Evolutionary conservation across 2,797 vertebrate species (phyloP), one percentile per base, ranked within the genome.

Genomic region (Mergus octosetaceus): DNA sequence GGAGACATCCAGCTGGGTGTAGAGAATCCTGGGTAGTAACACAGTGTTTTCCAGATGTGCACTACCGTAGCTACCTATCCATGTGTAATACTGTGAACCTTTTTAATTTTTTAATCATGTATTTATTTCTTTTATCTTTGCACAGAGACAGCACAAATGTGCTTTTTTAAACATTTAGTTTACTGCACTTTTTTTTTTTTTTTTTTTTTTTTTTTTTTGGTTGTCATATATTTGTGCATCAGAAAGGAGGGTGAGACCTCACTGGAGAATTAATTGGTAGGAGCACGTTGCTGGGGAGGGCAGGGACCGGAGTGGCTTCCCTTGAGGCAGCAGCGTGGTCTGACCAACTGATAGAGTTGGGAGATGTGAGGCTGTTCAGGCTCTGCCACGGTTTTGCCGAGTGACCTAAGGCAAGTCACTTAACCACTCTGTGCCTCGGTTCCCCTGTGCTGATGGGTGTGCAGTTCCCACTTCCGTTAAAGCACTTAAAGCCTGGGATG

Each of bases 111-210:
- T 92, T 92, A 71, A 91, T 92, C 94, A 58, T 93, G 69, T 98
- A 97, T 98, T 98, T 98, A 98, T 98, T 97, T 98, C 93, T 85
- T 96, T 96, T 84, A 90, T 94, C 96, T 97, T 96, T 97, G 97
- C 97, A 97, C 97, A 96, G 94, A 97, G 90, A 95, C 75, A 93
- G 96, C 97, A 96, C 95, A 62, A 38, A 58, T 15, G 96, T 96
- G 97, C 95, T 97, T 96, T 97, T 96, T 95, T 91, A 93, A 94
- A 95, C 60, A 49, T 95, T 95, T 94, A 95, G 94, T 94, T 96
- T 95, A 95, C 95, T 71, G 92, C 95, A 94, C 95, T 93, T 95
- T 85, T 87, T 66, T 34, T 62, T 57, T 38, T 38, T 32, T 32
- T 30, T 30, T 32, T 43, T 45, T 45, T 45, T 45, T 47, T 45